These are phyloP conservation scores for Terrapene triunguis DNA, from an alignment of 2,113 vertebrate species.

Conservation along the genomic window DNA sequence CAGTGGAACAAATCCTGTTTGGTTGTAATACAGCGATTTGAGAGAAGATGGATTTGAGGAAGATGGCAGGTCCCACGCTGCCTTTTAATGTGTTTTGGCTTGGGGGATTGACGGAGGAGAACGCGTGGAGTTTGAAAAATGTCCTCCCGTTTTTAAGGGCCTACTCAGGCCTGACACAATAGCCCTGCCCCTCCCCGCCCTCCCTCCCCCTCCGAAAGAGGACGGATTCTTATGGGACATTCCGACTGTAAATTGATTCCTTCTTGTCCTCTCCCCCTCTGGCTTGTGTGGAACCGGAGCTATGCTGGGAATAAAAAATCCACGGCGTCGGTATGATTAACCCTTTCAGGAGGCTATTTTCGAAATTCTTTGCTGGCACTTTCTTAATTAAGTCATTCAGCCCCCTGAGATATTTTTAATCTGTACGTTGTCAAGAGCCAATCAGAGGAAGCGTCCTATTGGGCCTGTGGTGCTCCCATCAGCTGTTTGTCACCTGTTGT, in stretches of 20 bases:
- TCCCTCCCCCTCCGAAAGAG: neutral
- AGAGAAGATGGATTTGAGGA: conserved; percentile 52
- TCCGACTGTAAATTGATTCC: neutral
- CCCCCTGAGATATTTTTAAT: neutral
- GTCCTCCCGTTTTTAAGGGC: neutral
- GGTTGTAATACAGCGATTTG: conserved; percentile 48
- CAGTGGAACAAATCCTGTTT: conserved; percentile 78
- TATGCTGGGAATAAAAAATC: neutral
- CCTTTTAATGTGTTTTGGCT: neutral
- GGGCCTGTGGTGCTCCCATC: neutral
- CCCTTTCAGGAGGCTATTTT: fast-evolving
- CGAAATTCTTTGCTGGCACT: neutral
- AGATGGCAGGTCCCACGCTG: neutral
- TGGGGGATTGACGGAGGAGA: fast-evolving
- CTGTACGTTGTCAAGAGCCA: fast-evolving
- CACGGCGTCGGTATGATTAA: fast-evolving
- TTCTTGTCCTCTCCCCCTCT: neutral
- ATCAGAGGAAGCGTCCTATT: fast-evolving
- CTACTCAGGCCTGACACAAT: neutral
- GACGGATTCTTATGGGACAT: neutral
- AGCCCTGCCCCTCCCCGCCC: neutral
- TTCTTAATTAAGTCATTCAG: neutral
- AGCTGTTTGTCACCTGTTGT: neutral
- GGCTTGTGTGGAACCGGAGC: fast-evolving
- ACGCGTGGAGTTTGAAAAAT: fast-evolving